These are phyloP conservation scores for Pinna nobilis DNA, from an alignment of 1,140 invertebrate genomes.

Conservation along the genomic window DNA sequence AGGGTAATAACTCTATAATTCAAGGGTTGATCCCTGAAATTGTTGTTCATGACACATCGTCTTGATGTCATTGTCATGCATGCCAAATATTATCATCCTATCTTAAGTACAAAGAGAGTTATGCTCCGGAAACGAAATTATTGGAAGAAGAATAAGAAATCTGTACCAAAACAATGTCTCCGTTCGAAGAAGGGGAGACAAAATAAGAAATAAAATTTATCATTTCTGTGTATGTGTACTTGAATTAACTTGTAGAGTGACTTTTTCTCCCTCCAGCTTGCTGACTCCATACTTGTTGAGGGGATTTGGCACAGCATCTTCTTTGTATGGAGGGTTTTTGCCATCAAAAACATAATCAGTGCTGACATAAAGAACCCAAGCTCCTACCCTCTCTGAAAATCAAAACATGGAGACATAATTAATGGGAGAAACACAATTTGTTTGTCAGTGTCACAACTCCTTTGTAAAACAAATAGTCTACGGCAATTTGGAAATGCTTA, in stretches of 20 bases:
- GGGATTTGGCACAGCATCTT: constrained; percentile 74
- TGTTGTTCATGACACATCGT: too few species aligned
- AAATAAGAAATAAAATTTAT: background rate
- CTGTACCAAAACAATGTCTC: too few species aligned
- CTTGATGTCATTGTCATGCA: too few species aligned
- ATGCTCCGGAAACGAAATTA: too few species aligned
- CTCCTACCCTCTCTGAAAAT: constrained; percentile 66
- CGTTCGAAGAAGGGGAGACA: background rate
- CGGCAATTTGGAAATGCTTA: too few species aligned
- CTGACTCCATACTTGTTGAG: constrained; percentile 78
- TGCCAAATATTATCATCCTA: too few species aligned
- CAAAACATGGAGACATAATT: background rate
- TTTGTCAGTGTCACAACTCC: too few species aligned
- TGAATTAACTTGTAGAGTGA: constrained; percentile 58
- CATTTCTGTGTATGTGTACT: constrained; percentile 58
- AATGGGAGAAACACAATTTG: background rate
- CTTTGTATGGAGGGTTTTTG: constrained; percentile 76
- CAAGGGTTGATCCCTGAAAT: too few species aligned
- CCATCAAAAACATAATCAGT: constrained; percentile 81
- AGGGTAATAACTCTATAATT: too few species aligned
- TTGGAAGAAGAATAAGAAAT: too few species aligned
- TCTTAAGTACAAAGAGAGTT: too few species aligned
- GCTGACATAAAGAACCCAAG: constrained; percentile 78
- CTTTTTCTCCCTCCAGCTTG: constrained; percentile 77
- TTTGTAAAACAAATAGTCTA: too few species aligned